These are phyloP conservation scores for Petaurus breviceps DNA, from an alignment of 2,113 vertebrate species.

Conservation along the genomic window DNA sequence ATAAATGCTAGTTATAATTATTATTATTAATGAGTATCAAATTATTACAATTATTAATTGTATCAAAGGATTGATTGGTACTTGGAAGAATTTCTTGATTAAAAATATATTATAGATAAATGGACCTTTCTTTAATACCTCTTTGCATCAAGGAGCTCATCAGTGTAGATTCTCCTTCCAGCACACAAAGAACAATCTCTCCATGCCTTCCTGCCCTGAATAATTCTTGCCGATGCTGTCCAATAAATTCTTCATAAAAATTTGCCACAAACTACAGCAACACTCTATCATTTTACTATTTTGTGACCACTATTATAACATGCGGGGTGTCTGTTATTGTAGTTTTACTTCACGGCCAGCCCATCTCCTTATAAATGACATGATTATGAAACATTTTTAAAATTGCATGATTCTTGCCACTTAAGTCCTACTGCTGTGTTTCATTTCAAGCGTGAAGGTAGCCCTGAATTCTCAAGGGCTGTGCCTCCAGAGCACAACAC, in stretches of 20 bases:
- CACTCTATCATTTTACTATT: background rate
- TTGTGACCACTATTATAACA: background rate
- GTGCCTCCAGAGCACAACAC: background rate
- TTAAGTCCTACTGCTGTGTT: background rate
- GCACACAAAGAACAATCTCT: background rate
- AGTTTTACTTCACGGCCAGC: background rate
- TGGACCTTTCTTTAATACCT: background rate
- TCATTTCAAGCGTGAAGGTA: background rate
- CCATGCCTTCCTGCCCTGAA: background rate
- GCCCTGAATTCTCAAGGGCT: background rate
- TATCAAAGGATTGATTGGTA: no score
- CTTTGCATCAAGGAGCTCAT: background rate
- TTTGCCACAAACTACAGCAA: background rate
- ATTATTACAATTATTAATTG: no score
- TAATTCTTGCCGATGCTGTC: background rate
- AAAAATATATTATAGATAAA: no score
- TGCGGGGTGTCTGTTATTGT: background rate
- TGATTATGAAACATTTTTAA: background rate
- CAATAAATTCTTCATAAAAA: background rate
- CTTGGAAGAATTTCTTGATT: no score
- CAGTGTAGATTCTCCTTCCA: background rate
- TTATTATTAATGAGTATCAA: no score
- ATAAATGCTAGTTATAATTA: no score
- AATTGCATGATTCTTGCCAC: background rate
- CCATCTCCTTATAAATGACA: background rate